Percentiles rank a stretch among this genome's conserved stretches.
phyloP scores from a whole-genome alignment of 2,888 invertebrate species.

The Hesperia comma region DNA sequence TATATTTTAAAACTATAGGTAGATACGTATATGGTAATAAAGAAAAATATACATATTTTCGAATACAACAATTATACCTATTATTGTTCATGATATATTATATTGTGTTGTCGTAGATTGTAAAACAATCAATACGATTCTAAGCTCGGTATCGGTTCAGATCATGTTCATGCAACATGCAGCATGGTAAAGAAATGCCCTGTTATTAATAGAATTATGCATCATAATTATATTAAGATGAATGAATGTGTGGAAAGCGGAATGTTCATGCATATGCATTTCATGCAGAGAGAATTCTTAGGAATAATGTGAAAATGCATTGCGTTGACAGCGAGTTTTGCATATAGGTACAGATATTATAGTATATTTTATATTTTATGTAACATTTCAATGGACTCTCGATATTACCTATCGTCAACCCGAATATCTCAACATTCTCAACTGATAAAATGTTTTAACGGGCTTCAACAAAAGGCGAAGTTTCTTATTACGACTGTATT shows the following conservation, averaged over 20 bases:
- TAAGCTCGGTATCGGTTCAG: slow-evolving; percentile 23
- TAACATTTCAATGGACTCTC: too few relatives aligned
- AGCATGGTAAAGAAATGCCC: slow-evolving; percentile 17
- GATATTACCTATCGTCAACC: neutral
- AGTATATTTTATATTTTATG: too few relatives aligned
- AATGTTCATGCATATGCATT: slow-evolving; percentile 21
- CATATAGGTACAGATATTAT: too few relatives aligned
- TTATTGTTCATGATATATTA: neutral
- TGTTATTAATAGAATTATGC: slow-evolving; percentile 25
- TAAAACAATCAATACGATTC: slow-evolving; percentile 1
- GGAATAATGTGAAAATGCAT: slow-evolving; percentile 8
- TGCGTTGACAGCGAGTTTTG: neutral
- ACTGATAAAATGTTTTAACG: too few relatives aligned
- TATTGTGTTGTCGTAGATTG: slow-evolving; percentile 14
- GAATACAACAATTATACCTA: too few relatives aligned
- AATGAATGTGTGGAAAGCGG: slow-evolving; percentile 25
- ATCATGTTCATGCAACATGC: slow-evolving; percentile 24
- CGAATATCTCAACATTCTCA: too few relatives aligned
- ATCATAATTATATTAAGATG: slow-evolving; percentile 20
- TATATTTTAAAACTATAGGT: too few relatives aligned
- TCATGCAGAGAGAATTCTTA: neutral
- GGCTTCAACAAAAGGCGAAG: too few relatives aligned
- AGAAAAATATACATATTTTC: too few relatives aligned
- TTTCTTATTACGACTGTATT: too few relatives aligned
- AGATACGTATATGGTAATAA: too few relatives aligned